Conservation (phyloP, 64 coral and sea anemone genomes). For the Pocillopora damicornis region DNA sequence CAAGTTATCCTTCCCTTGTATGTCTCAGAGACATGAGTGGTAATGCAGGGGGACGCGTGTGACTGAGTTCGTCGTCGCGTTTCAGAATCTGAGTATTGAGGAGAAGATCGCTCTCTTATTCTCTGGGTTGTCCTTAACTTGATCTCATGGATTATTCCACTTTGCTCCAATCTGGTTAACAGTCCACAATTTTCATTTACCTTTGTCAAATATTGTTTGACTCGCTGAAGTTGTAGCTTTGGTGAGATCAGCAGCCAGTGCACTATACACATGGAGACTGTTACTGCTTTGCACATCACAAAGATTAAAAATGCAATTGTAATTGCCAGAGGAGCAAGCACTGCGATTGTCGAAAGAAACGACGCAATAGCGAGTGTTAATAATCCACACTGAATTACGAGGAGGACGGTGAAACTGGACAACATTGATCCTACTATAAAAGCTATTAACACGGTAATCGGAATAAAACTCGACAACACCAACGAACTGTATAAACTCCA, state of each 20-base stretch:
- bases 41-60: no score
- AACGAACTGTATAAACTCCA: constrained; percentile 14
- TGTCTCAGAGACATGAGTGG: neutral
- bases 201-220: neutral
- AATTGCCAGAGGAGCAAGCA: constrained; percentile 6
- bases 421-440: neutral
- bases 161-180: neutral
- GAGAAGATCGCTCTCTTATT: neutral
- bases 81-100: neutral
- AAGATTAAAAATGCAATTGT: neutral
- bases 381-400: constrained; percentile 8
- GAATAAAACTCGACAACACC: neutral
- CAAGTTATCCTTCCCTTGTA: constrained; percentile 9
- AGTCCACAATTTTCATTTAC: no score
- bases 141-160: neutral
- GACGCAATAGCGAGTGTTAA: neutral
- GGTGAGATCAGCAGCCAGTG: neutral
- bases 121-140: neutral
- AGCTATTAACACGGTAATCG: neutral
- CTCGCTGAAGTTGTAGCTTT: neutral
- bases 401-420: neutral
- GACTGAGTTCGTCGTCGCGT: neutral
- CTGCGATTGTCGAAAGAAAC: neutral
- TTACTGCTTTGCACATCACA: neutral
- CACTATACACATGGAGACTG: neutral